Percentiles rank a stretch among this genome's conserved stretches.
phyloP scores from a whole-genome alignment of 2,888 invertebrate species.

The Fragum sueziense region DNA sequence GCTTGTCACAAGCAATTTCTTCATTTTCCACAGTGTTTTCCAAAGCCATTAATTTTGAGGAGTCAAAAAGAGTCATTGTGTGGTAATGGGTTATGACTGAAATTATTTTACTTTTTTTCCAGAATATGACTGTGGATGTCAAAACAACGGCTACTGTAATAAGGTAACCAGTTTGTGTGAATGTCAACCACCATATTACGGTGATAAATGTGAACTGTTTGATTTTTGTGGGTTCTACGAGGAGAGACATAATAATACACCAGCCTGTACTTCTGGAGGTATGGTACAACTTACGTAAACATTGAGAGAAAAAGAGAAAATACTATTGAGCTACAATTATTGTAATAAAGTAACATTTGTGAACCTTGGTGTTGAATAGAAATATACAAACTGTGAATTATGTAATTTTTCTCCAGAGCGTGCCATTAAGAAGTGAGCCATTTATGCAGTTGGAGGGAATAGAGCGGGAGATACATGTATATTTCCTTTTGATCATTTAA shows the following conservation, averaged over 20 bases:
- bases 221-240: constrained; percentile 71
- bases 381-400: too few species aligned
- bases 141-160: constrained; percentile 68
- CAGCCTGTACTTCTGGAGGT: constrained; percentile 52
- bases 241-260: constrained; percentile 52
- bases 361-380: too few species aligned
- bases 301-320: constrained; percentile 2
- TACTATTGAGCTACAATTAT: neutral
- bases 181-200: constrained; percentile 68
- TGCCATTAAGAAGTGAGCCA: constrained; percentile 57
- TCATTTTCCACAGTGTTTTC: too few species aligned
- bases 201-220: constrained; percentile 68
- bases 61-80: too few species aligned
- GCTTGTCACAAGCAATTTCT: too few species aligned
- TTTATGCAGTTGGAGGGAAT: constrained; percentile 65
- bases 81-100: too few species aligned
- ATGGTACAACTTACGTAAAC: neutral
- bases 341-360: too few species aligned
- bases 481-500: constrained; percentile 53
- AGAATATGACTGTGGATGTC: constrained; percentile 70
- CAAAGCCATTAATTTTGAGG: too few species aligned
- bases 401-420: too few species aligned
- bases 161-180: constrained; percentile 63
- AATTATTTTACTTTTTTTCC: neutral
- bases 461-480: constrained; percentile 62